Base-by-base conservation (phyloP, 64 coral and sea anemone genomes). In the Cladopsammia gracilis region DNA sequence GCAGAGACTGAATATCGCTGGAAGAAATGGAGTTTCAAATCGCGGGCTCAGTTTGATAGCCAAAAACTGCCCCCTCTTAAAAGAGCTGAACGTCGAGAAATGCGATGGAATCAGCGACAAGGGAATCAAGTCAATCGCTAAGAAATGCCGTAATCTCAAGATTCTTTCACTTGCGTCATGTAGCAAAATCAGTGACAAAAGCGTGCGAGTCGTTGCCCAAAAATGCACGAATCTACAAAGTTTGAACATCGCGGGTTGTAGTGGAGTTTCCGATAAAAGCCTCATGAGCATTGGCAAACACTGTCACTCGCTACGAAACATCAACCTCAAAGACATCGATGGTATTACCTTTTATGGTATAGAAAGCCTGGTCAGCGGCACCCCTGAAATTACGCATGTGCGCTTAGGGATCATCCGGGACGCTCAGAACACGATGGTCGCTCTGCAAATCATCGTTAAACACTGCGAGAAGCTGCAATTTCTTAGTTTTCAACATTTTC, bases 201-300 rank as follows among this genome's bases (percentile, higher is more conserved):
- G 91, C 7, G 43, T 96, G 1, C 34, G 4, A 22, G 52, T 80
- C 10, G 60, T 96, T 44, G 86, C 87, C 4, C 83, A 76, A 58
- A 90, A 79, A 73, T 96, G 95, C 24, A 25, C 10, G 4, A 86
- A 51, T 25, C 73, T 96, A 26, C 71, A 93, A 19, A 71, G 75
- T 7, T 75, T 96, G 3, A 93, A 90, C 78, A 89, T 96, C 16
- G 78, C 95, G 10, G 95, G 91, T 26, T 96, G 95, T 46, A 70
- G 44, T 9, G 93, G 67, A 58, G 22, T 96, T 46, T 60, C 90
- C 10, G 90, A 92, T 62, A 75, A 76, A 64, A 76, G 65, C 42
- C 72, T 92, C 4, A 75, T 22, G 48, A 53, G 26, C 19, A 54
- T 92, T 43, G 79, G 79, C 10, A 57, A 56, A 15, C 24, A 75